Conservation (phyloP, 2,797 vertebrate species). For the Coendou prehensilis region DNA sequence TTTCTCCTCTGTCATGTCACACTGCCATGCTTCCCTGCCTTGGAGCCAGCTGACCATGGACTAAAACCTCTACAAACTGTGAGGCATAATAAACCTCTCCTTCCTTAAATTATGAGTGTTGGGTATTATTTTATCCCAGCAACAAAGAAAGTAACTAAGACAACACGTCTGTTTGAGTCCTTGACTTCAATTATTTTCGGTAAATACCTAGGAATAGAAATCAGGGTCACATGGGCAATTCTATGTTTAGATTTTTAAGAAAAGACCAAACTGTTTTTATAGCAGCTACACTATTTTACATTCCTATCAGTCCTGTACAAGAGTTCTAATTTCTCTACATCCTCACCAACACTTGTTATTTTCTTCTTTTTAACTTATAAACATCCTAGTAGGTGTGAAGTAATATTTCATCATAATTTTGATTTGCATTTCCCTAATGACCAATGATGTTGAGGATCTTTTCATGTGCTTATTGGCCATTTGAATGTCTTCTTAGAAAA, state of each 20-base stretch:
- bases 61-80: background rate
- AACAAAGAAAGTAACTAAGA: background rate
- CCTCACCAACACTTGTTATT: background rate
- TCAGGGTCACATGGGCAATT: background rate
- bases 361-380: constrained; percentile 28
- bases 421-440: background rate
- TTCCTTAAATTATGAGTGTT: background rate
- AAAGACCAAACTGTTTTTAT: background rate
- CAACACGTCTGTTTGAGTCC: background rate
- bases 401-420: background rate
- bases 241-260: constrained; percentile 37
- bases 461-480: background rate
- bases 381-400: background rate
- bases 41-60: background rate
- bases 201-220: constrained; percentile 18
- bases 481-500: constrained; percentile 9
- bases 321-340: background rate
- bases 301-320: background rate
- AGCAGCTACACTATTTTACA: background rate
- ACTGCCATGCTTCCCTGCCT: background rate
- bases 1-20: background rate
- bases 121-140: background rate
- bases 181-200: constrained; percentile 1
- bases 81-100: background rate
- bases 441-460: background rate